Conservation (phyloP, 2,888 invertebrate species). For the Cynaeus angustus region DNA sequence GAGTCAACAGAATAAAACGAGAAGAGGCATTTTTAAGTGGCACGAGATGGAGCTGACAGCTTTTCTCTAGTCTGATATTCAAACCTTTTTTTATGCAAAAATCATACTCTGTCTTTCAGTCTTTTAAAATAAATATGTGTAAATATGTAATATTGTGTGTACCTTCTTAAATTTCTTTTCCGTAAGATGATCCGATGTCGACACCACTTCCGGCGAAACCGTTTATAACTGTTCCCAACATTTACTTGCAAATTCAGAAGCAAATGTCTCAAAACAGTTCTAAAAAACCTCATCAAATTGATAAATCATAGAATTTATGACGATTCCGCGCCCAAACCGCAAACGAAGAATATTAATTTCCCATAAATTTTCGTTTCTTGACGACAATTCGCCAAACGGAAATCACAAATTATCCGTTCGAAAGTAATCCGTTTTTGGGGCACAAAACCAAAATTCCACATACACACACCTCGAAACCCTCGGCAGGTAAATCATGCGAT, state of each 20-base stretch:
- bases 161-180: too few species aligned
- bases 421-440: constrained; percentile 56
- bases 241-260: neutral
- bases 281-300: constrained; percentile 16
- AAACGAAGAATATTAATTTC: constrained; percentile 30
- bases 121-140: too few species aligned
- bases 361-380: constrained; percentile 22
- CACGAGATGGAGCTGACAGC: too few species aligned
- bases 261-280: neutral
- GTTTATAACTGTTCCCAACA: neutral
- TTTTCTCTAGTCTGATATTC: too few species aligned
- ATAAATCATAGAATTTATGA: constrained; percentile 23
- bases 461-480: constrained; percentile 38
- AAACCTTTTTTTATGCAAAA: too few species aligned
- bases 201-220: neutral
- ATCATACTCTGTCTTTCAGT: too few species aligned
- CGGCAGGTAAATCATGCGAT: constrained; percentile 63
- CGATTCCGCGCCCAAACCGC: constrained; percentile 6
- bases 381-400: constrained; percentile 43
- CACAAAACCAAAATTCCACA: constrained; percentile 55
- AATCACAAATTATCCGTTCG: constrained; percentile 59
- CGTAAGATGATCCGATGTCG: too few species aligned
- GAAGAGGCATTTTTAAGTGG: too few species aligned
- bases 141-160: too few species aligned
- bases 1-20: too few species aligned